These are phyloP conservation scores for Heterochromis multidens DNA, from an alignment of 2,113 vertebrate species.

Conservation along the genomic window DNA sequence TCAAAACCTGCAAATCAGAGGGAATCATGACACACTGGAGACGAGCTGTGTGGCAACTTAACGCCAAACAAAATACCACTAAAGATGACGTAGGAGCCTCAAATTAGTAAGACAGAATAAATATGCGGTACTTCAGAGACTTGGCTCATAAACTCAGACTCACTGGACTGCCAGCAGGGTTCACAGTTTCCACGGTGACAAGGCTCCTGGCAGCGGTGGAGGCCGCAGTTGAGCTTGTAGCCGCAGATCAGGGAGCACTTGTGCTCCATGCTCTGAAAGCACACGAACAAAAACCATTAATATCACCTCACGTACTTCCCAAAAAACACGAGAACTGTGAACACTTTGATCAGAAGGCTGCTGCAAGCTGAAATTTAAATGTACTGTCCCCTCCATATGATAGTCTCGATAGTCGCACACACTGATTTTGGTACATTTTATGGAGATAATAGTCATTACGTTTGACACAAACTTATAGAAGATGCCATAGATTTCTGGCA, in stretches of 20 bases:
- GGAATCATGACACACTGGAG: background rate
- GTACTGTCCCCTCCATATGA: background rate
- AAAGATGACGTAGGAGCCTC: background rate
- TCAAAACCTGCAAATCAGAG: slow-evolving; percentile 86
- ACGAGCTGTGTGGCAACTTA: background rate
- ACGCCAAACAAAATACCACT: background rate
- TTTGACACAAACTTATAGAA: background rate
- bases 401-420: too few relatives aligned
- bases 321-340: background rate
- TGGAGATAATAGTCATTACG: background rate
- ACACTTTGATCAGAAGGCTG: background rate
- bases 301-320: background rate
- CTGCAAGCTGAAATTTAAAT: background rate
- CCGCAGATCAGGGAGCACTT: slow-evolving; percentile 92
- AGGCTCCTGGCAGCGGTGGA: slow-evolving; percentile 94
- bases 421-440: background rate
- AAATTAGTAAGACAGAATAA: background rate
- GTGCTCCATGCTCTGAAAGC: slow-evolving; percentile 83
- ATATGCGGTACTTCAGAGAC: background rate
- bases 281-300: background rate
- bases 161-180: slow-evolving; percentile 97
- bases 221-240: slow-evolving; percentile 94
- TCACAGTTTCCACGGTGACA: slow-evolving; percentile 97
- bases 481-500: too few relatives aligned
- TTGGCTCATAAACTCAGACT: slow-evolving; percentile 58